Conservation (phyloP, 2,888 invertebrate species). For the Microchrysa polita region DNA sequence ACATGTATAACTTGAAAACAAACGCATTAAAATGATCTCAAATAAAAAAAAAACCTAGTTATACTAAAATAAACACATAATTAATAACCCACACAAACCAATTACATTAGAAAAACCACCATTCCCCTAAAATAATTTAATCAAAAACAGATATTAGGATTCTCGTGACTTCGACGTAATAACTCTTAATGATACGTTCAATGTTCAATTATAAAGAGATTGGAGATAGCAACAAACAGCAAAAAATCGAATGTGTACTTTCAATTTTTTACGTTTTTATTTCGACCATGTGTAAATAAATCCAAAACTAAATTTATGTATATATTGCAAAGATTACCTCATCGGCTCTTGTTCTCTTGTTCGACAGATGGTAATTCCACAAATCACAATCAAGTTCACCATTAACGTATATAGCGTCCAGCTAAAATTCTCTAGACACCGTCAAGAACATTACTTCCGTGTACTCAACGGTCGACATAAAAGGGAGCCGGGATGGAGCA, state of each 20-base stretch:
- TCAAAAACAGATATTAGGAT: background rate
- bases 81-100: conserved; percentile 19
- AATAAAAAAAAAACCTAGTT: conserved; percentile 7
- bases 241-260: too few relatives aligned
- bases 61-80: conserved; percentile 1
- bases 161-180: background rate
- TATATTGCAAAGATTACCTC: conserved; percentile 18
- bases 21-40: background rate
- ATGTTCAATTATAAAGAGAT: background rate
- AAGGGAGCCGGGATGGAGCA: too few relatives aligned
- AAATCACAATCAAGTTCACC: conserved; percentile 2
- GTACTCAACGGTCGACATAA: too few relatives aligned
- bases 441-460: conserved; percentile 17
- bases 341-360: background rate
- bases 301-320: background rate
- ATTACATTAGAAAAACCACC: conserved; percentile 2
- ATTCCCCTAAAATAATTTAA: background rate
- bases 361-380: conserved; percentile 22
- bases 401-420: background rate
- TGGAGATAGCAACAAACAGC: too few relatives aligned
- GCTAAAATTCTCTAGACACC: conserved; percentile 15
- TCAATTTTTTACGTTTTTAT: too few relatives aligned
- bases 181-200: background rate
- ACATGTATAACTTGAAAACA: background rate
- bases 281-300: conserved; percentile 11